Base-by-base conservation (phyloP, 2,797 vertebrate species). In the Pteropus rufus region DNA sequence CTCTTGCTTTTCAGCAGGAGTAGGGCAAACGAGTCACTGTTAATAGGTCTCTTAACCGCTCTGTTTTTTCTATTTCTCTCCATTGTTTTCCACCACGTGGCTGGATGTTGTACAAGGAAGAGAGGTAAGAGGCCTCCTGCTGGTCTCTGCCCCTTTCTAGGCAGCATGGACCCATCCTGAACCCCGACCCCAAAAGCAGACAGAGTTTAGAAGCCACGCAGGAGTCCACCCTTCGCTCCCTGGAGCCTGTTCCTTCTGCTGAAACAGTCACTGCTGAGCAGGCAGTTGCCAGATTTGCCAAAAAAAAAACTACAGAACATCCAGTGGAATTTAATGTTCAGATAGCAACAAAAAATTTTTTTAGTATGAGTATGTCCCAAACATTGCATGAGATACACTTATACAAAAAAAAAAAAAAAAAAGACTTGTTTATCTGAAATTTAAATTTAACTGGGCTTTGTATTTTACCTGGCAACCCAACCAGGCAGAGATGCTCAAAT, bases 181-280 rank as follows among this genome's bases (percentile, higher is more conserved):
- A 56, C 52, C 19, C 21, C 7, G 18, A 44, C 31, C 29, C 14
- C 6, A 5, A 67, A 36, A 60, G 29, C 62, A 34, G 75, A 11
- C 10, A 16, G 41, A 39, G 8, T 14, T 26, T 14, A 46, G 5
- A 11, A 4, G 4, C 1, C 0, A 14, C 4, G 1, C 39, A 5
- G 10, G n/a, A 21, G 24, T 72, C 75, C 52, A 54, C 65, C 54
- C 58, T 65, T 41, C 12, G 9, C 64, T 2, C 0, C 15, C 11
- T 6, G 10, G 23, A 75, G 4, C 18, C 46, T 21, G 9, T 24
- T 52, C 29, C 64, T 62, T 56, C 52, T 8, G 3, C 62, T n/a
- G 12, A 79, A 34, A 88, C 39, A 3, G 60, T 54, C 41, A 0
- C n/a, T 67, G 10, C 16, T 39, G 12, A 31, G 41, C 60, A 58